phyloP scores from a whole-genome alignment of 2,113 vertebrate species.

The Callipepla californica region DNA sequence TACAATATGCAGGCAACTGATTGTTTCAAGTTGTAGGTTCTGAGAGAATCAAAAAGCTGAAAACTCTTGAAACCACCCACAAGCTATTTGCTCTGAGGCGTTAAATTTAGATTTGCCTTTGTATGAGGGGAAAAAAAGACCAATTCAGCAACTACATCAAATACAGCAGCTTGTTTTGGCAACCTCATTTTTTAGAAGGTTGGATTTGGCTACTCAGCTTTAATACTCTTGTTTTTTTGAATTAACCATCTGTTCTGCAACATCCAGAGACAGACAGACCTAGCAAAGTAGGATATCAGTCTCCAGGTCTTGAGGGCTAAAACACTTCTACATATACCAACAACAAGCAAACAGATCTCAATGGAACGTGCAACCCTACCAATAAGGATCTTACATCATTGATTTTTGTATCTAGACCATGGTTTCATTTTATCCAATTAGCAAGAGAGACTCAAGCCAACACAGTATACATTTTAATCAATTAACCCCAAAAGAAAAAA shows the following conservation, averaged over 20 bases:
- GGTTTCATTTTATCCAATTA: neutral
- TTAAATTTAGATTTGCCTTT: neutral
- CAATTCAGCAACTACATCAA: slow-evolving; percentile 38
- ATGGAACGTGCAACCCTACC: neutral
- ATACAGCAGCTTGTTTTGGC: slow-evolving; percentile 51
- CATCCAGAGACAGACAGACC: neutral
- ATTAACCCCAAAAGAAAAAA: neutral
- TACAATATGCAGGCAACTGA: neutral
- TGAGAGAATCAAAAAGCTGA: neutral
- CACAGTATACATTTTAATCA: neutral
- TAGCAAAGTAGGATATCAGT: neutral
- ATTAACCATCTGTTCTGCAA: slow-evolving; percentile 70
- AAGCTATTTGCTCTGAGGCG: neutral
- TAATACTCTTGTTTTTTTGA: slow-evolving; percentile 58
- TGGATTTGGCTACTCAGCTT: slow-evolving; percentile 58
- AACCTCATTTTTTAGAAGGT: slow-evolving; percentile 35
- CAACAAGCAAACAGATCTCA: neutral
- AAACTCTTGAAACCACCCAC: neutral
- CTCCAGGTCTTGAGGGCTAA: neutral
- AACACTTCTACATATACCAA: neutral
- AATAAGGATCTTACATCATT: neutral
- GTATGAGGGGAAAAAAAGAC: neutral
- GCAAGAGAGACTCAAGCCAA: neutral
- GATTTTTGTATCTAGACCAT: neutral
- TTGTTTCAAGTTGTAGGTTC: neutral